phyloP scores from a whole-genome alignment of 2,888 invertebrate genomes.

The Seladonia tumulorum region DNA sequence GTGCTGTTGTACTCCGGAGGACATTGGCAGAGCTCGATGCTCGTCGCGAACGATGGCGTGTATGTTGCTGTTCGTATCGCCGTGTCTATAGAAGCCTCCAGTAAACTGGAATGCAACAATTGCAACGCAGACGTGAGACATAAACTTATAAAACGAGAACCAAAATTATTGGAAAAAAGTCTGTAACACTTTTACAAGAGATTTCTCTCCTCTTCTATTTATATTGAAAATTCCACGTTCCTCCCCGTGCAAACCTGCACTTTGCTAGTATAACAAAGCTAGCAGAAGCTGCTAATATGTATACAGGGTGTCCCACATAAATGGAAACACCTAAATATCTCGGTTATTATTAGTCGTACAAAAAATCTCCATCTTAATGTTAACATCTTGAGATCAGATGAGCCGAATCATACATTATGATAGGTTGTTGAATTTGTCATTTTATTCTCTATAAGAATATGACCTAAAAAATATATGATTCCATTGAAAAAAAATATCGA shows the following conservation, averaged over 20 bases:
- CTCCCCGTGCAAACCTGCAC: background rate
- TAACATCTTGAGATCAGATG: too few species aligned
- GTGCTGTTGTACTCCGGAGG: constrained; percentile 92
- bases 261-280: too few species aligned
- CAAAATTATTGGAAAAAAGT: background rate
- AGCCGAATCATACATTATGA: too few species aligned
- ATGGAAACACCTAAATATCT: too few species aligned
- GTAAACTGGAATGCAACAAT: constrained; percentile 85
- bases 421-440: too few species aligned
- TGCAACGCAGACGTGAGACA: background rate
- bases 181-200: background rate
- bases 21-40: constrained; percentile 95
- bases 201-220: background rate
- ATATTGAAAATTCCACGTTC: background rate
- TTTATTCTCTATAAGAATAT: too few species aligned
- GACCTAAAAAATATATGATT: too few species aligned
- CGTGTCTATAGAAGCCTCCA: constrained; percentile 93
- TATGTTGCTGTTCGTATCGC: constrained; percentile 89
- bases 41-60: constrained; percentile 89
- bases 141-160: background rate
- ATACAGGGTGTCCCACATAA: too few species aligned
- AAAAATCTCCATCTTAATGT: too few species aligned
- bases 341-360: too few species aligned
- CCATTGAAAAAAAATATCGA: too few species aligned
- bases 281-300: too few species aligned